Conservation (phyloP, 2,113 vertebrate genomes). For the Rhabdornis inornatus region DNA sequence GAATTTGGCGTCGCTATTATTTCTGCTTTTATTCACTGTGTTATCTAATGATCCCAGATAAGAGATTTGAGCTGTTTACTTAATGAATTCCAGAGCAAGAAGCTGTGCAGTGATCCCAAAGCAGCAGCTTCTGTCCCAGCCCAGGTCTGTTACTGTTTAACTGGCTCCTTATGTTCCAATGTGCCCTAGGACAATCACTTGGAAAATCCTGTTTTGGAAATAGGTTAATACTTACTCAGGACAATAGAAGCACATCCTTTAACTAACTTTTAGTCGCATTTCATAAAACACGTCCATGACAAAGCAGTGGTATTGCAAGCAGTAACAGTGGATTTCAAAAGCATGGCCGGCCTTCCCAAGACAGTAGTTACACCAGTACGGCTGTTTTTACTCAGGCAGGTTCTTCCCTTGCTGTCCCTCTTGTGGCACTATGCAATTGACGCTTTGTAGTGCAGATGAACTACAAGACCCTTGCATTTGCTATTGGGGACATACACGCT, state of each 20-base stretch:
- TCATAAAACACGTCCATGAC: background rate
- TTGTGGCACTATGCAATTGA: background rate
- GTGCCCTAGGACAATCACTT: background rate
- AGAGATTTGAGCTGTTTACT: background rate
- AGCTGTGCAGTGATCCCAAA: background rate
- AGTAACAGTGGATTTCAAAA: background rate
- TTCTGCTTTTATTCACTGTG: background rate
- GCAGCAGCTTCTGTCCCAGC: background rate
- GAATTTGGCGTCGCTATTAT: rapidly evolving
- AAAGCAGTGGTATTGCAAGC: background rate
- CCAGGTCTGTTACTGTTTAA: background rate
- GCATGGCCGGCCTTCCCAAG: background rate
- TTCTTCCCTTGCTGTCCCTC: background rate
- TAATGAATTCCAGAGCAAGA: background rate
- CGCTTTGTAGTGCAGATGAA: rapidly evolving
- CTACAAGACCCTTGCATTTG: background rate
- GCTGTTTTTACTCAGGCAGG: background rate
- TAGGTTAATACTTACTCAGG: background rate
- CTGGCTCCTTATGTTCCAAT: background rate
- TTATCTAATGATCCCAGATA: background rate
- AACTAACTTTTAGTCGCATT: background rate
- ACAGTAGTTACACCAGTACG: background rate
- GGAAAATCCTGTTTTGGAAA: background rate
- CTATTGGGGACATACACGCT: background rate
- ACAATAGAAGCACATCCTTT: background rate